Conservation (phyloP, 2,888 invertebrate species). For the Cheilosia pagana region DNA sequence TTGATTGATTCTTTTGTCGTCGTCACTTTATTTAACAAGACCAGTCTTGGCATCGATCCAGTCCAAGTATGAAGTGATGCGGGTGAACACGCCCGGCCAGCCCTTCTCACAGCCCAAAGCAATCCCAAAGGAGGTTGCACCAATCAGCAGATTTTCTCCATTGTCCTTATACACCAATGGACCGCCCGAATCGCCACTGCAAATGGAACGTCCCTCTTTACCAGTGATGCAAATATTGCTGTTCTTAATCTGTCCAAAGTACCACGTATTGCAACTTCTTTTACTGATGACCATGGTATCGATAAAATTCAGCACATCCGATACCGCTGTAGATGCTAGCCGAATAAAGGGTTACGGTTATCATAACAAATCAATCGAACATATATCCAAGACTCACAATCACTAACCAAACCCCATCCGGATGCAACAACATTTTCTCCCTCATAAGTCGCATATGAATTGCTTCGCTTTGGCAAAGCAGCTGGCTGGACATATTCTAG, state of each 20-base stretch:
- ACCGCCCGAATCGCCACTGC: conserved; percentile 82
- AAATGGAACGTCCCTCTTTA: conserved; percentile 79
- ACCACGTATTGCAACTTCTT: conserved; percentile 76
- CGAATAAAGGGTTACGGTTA: too few species aligned
- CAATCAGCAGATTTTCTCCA: conserved; percentile 77
- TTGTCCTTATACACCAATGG: conserved; percentile 78
- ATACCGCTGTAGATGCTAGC: conserved; percentile 64
- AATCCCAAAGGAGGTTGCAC: conserved; percentile 81
- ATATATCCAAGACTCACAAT: conserved; percentile 71
- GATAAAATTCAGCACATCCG: conserved; percentile 76
- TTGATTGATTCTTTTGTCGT: too few species aligned
- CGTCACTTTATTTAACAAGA: conserved; percentile 27
- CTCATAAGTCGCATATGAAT: conserved; percentile 75
- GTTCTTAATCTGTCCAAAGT: conserved; percentile 48
- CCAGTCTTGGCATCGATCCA: conserved; percentile 79
- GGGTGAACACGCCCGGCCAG: conserved; percentile 81
- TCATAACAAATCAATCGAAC: neutral
- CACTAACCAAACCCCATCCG: conserved; percentile 80
- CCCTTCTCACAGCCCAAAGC: conserved; percentile 80
- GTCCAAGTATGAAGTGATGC: conserved; percentile 79
- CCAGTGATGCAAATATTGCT: conserved; percentile 83
- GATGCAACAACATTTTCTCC: conserved; percentile 78
- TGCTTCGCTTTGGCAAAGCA: conserved; percentile 77
- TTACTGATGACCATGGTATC: conserved; percentile 77
- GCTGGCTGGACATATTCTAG: conserved; percentile 76